Evolutionary conservation across 2,888 invertebrate species (phyloP).

Genomic region (Corythucha ciliata): DNA sequence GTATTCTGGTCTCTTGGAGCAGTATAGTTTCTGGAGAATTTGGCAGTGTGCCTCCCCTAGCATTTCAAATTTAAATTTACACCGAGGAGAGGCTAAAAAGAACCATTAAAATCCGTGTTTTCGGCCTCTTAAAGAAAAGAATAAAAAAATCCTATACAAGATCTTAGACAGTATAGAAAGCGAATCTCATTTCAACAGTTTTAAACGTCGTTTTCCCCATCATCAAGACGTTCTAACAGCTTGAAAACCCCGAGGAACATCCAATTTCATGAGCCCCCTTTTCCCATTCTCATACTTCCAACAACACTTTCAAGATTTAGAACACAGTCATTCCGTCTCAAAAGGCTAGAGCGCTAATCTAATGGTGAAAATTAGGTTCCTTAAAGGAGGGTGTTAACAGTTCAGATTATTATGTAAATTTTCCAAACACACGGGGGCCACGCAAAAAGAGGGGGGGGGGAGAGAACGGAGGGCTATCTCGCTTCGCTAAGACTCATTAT

Average conservation of each 20-base stretch:
- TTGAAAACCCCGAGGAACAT: neutral
- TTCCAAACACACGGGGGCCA: slow-evolving; percentile 21
- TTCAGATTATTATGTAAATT: slow-evolving; percentile 26
- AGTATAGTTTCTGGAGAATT: too few relatives aligned
- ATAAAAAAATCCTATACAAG: too few relatives aligned
- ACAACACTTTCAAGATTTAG: slow-evolving; percentile 18
- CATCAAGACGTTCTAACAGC: too few relatives aligned
- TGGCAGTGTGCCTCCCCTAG: too few relatives aligned
- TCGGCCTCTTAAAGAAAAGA: too few relatives aligned
- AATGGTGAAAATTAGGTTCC: slow-evolving; percentile 23
- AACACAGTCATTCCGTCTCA: slow-evolving; percentile 25
- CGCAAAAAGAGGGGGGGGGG: neutral
- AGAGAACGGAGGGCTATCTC: neutral
- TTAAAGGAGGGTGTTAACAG: slow-evolving; percentile 17
- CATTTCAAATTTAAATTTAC: too few relatives aligned
- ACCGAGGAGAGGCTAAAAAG: too few relatives aligned
- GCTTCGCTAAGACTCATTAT: neutral
- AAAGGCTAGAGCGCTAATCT: slow-evolving; percentile 25
- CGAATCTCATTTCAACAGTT: too few relatives aligned
- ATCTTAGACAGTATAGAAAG: too few relatives aligned
- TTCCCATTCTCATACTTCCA: neutral
- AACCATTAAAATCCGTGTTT: too few relatives aligned
- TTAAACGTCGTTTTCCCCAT: too few relatives aligned
- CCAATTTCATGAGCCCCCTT: slow-evolving; percentile 11
- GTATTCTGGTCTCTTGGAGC: too few relatives aligned